Base-by-base conservation (phyloP, 1,140 invertebrate genomes). In the Aphelenchoides avenae region DNA sequence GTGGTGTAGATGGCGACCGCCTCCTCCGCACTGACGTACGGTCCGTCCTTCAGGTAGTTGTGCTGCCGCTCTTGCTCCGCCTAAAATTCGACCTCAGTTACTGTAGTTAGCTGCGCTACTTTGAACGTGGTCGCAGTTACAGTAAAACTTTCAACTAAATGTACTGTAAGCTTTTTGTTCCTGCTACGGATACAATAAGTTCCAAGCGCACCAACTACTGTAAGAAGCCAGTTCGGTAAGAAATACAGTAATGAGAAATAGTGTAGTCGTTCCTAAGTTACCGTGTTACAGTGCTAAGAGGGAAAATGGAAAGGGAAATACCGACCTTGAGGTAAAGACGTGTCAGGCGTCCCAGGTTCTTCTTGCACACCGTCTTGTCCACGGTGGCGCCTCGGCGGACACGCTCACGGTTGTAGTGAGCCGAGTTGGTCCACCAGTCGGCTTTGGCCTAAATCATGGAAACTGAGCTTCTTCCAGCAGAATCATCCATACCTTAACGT, bases 381-480 rank as follows among this genome's bases (percentile, higher is more conserved):
- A 98, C 93, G 20, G 82, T 83, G 13, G 82, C 82, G 5, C 82
- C 82, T 52, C 82, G 71, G 27, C 82, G 58, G 51, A 83, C 82
- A 61, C 95, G 83, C 79, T 99, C 95, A 24, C 95, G 84, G 81
- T 99, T 99, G 78, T 99, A 99, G 81, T 99, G 95, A 1, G 94
- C 94, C 0, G 95, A 99, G 79, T 98, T 99, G 0, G 95, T 99
- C 95, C 95, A 99, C 95, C 95, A 99, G 79, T 99, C 95, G 0
- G 95, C 94, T 78, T 99, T 99, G 86, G 97, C 97, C 79, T n/a
- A n/a, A n/a, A n/a, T n/a, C n/a, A n/a, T n/a, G n/a, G n/a, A n/a
- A n/a, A n/a, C n/a, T n/a, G n/a, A n/a, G n/a, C n/a, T n/a, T n/a
- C n/a, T n/a, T n/a, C n/a, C n/a, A n/a, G n/a, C n/a, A n/a, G n/a